phyloP scores from a whole-genome alignment of 2,888 invertebrate genomes.

The Acleris laterana region DNA sequence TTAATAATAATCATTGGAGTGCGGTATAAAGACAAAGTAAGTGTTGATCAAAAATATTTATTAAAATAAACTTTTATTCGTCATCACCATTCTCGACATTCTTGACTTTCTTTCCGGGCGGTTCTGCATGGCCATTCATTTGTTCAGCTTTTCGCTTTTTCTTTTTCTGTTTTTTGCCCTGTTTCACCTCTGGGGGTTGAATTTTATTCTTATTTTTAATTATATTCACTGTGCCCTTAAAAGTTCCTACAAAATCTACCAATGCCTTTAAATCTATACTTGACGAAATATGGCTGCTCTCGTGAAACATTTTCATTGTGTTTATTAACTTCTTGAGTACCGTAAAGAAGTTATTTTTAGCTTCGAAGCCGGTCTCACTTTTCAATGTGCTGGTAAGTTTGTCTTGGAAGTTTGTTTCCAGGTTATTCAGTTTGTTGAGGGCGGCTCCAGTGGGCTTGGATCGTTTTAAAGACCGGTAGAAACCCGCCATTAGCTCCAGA shows the following conservation, averaged over 20 bases:
- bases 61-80: conserved; percentile 43
- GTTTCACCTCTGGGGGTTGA: conserved; percentile 41
- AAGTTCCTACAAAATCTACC: conserved; percentile 55
- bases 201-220: conserved; percentile 50
- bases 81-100: conserved; percentile 52
- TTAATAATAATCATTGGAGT: no score
- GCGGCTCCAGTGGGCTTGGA: conserved; percentile 66
- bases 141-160: conserved; percentile 65
- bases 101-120: conserved; percentile 57
- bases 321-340: conserved; percentile 82
- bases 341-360: conserved; percentile 84
- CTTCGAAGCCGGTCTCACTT: conserved; percentile 62
- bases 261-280: conserved; percentile 62
- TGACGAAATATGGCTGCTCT: conserved; percentile 63
- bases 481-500: conserved; percentile 86
- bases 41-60: no score
- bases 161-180: conserved; percentile 53
- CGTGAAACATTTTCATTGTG: conserved; percentile 75
- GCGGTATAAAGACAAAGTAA: no score
- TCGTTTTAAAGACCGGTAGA: conserved; percentile 86
- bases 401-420: conserved; percentile 77
- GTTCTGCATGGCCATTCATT: conserved; percentile 59
- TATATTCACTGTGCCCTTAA: conserved; percentile 53
- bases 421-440: conserved; percentile 59
- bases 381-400: conserved; percentile 69